Base-by-base conservation (phyloP, 1,140 invertebrate genomes). In the Cotesia chilonis region DNA sequence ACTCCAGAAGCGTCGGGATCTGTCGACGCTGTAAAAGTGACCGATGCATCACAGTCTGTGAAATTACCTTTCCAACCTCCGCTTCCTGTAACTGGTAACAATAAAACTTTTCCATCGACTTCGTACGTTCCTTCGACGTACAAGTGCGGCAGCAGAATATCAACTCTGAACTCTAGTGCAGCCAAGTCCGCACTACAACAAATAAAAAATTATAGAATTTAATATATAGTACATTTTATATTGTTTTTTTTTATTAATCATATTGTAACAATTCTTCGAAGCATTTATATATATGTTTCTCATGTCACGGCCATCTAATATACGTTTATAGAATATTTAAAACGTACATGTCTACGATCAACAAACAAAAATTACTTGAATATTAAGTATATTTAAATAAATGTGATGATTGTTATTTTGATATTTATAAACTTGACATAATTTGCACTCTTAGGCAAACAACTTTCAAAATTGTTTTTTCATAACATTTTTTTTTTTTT, bases 31-130 rank as follows among this genome's bases (percentile, higher is more conserved):
- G 88, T 83, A 1, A 92, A 52, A 38, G 87, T 79, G 0, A 89
- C 82, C 7, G 87, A 85, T 0, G 88, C 89, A 59, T 84, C 86
- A 65, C 89, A 89, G 70, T 90, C 87, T 2, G 89, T 91, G 12
- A 91, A 88, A 78, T 92, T 92, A 2, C 88, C 90, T n/a, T 80
- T 83, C 72, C 92, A 83, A 0, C 88, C 86, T 0, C 91, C 92
- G 9, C 84, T 88, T 17, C 91, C 91, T 47, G 85, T 84, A n/a
- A 93, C 83, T 4, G 89, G 90, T 36, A 93, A 76, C 3, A 91
- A 77, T 10, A 92, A 77, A 14, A 92, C 79, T 54, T 88, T 88
- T 3, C 91, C 91, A 77, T 91, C 89, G 2, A 92, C 81, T 1
- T 87, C 85, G 75, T 93, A 93, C 5, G 85, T 78, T 0, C 90